Conservation (phyloP, 1,140 invertebrate species). For the Leptinotarsa defecta region DNA sequence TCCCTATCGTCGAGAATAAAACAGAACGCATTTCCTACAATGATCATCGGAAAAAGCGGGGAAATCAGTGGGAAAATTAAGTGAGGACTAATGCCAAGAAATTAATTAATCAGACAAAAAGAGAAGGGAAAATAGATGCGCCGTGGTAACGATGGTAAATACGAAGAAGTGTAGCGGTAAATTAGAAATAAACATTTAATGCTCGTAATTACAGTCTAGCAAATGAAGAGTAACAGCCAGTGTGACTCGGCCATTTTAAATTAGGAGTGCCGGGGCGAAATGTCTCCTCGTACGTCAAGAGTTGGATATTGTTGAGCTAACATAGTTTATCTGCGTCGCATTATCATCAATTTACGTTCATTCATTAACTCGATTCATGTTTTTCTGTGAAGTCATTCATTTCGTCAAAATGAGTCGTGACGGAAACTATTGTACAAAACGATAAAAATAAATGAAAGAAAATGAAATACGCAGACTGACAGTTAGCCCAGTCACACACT, state of each 20-base stretch:
- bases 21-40: too few relatives aligned
- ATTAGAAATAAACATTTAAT: conserved; percentile 54
- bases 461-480: too few relatives aligned
- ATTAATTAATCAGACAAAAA: conserved; percentile 22
- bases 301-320: background rate
- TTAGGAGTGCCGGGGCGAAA: background rate
- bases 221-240: conserved; percentile 48
- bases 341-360: too few relatives aligned
- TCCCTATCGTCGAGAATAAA: too few relatives aligned
- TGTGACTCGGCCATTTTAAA: conserved; percentile 1
- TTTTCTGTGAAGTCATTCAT: too few relatives aligned
- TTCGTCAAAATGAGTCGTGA: too few relatives aligned
- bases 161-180: conserved; percentile 49
- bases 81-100: conserved; percentile 18
- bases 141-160: conserved; percentile 29
- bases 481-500: too few relatives aligned
- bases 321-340: background rate
- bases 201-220: conserved; percentile 44
- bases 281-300: background rate
- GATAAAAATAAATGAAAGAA: too few relatives aligned
- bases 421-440: too few relatives aligned
- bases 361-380: too few relatives aligned
- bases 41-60: background rate
- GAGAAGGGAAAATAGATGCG: conserved; percentile 20
- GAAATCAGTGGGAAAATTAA: conserved; percentile 14